Base-by-base conservation (phyloP, 2,888 invertebrate genomes). In the Drosophila anceps region DNA sequence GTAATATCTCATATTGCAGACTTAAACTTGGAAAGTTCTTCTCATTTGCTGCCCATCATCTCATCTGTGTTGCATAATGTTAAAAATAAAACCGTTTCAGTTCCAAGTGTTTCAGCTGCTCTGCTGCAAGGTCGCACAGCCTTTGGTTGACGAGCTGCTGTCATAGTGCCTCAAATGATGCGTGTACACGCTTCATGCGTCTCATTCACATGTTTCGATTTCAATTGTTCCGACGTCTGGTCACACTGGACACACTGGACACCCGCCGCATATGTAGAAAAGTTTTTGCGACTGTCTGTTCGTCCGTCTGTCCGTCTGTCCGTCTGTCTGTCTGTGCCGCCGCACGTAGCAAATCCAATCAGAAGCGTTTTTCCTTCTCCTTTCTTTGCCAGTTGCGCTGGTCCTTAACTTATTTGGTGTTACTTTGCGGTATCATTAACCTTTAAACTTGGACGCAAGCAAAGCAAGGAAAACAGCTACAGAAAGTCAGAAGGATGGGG, bases 381-480 rank as follows among this genome's bases (percentile, higher is more conserved):
- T 53, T 55, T 63, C 62, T 12, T 39, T 54, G 44, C 44, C 44
- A 24, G 15, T 44, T 44, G 44, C 44, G 62, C 57, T 58, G 69
- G 66, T 72, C 64, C 84, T 82, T 87, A 87, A 85, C 88, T 82
- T 87, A 77, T 85, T 82, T 87, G 88, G 88, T 87, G 81, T 81
- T 81, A 81, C 81, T 81, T 81, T 81, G 81, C 73, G 88, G 84
- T 85, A 85, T 85, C 88, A 85, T 85, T 85, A 87, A 85, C 84
- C 88, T 85, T 85, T 87, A 85, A 85, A 85, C 84, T 87, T 87
- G 85, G 57, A 69, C 72, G 77, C 65, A 50, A 67, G 64, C 60
- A 2, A 5, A 15, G 15, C 37, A 44, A 9, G 27, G 12, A 29
- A n/a, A 35, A 20, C 20, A 24, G 35, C 33, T 9, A 35, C 73